Conservation (phyloP, 2,797 vertebrate species). For the Semotilus atromaculatus region DNA sequence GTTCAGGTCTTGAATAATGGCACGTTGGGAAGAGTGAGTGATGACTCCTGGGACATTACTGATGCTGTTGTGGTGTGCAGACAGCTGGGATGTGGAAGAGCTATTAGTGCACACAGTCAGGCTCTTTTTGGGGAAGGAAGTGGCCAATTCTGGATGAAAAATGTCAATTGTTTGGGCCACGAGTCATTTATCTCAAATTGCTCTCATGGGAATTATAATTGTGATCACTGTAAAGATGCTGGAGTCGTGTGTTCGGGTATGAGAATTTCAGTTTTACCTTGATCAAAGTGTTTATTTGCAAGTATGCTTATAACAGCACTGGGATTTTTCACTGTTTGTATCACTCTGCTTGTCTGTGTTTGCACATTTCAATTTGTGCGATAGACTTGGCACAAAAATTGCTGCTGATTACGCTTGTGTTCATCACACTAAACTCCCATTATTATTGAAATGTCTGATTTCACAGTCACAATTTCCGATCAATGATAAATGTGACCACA, state of each 20-base stretch:
- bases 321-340: not conserved
- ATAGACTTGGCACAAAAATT: no score
- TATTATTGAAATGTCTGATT: not conserved
- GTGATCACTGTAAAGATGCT: not conserved
- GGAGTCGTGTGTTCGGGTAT: constrained; percentile 55
- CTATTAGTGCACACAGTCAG: not conserved
- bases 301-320: not conserved
- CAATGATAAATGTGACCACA: not conserved
- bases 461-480: not conserved
- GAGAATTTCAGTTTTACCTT: not conserved
- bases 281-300: not conserved
- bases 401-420: no score
- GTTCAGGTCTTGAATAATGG: constrained; percentile 8
- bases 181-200: not conserved
- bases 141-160: not conserved
- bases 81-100: constrained; percentile 48
- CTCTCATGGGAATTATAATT: accelerated
- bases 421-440: not conserved
- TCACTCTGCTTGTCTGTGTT: not conserved
- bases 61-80: constrained; percentile 42
- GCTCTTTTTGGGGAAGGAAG: constrained; percentile 17
- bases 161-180: not conserved
- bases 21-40: constrained; percentile 40
- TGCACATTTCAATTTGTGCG: not conserved
- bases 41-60: constrained; percentile 40